A percentile compares a stretch with the other conserved stretches of the same genome.
phyloP scores from a whole-genome alignment of 1,140 invertebrate species.

The Nasonia giraulti region DNA sequence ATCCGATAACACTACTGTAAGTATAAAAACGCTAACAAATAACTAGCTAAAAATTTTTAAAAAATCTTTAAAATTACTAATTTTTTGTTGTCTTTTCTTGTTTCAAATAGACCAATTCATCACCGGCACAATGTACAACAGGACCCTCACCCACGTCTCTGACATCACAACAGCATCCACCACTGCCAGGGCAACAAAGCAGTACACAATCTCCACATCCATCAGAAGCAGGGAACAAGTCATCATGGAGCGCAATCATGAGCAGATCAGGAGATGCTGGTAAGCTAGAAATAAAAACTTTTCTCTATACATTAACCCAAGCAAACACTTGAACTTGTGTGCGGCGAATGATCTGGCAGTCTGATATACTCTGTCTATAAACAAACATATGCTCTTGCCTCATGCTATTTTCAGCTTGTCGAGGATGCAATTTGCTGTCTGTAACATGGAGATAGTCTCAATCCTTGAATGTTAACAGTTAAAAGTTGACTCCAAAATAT shows the following conservation, averaged over 20 bases:
- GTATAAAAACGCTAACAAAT: constrained; percentile 21
- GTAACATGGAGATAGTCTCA: background rate
- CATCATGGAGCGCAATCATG: constrained; percentile 77
- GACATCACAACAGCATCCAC: constrained; percentile 66
- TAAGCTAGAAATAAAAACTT: constrained; percentile 50
- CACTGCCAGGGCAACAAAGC: constrained; percentile 69
- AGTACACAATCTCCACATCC: constrained; percentile 65
- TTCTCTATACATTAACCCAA: constrained; percentile 9
- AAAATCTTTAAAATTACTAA: background rate
- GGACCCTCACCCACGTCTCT: constrained; percentile 65
- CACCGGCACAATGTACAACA: constrained; percentile 68
- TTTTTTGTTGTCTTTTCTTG: background rate
- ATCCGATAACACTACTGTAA: constrained; percentile 66
- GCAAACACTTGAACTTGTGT: constrained; percentile 24
- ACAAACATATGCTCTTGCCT: constrained; percentile 43
- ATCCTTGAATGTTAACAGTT: constrained; percentile 1
- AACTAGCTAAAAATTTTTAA: background rate
- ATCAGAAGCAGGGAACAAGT: constrained; percentile 73
- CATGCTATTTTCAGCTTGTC: constrained; percentile 16
- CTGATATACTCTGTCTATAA: constrained; percentile 14
- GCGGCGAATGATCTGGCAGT: background rate
- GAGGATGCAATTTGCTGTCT: constrained; percentile 18
- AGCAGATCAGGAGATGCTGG: constrained; percentile 73
- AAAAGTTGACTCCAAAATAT: background rate
- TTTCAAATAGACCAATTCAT: constrained; percentile 66